A percentile compares a stretch with the other conserved stretches of the same genome.
Evolutionary conservation across 1,140 invertebrate genomes (phyloP).

Genomic region (Lysiphlebus fabarum): DNA sequence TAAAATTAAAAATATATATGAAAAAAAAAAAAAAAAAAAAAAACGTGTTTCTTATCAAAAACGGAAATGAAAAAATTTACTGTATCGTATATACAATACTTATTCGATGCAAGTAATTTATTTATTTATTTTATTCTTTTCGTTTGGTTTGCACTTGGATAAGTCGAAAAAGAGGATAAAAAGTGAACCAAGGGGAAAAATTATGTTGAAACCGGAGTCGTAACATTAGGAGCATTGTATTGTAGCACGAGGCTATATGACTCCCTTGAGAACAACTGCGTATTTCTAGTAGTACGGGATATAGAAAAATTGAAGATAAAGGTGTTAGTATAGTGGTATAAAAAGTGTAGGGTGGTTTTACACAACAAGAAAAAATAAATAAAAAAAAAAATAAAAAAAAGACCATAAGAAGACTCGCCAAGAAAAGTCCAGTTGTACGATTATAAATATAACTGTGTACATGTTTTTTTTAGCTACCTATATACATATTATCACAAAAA

Average conservation of each 20-base stretch:
- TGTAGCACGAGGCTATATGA: slow-evolving; percentile 47
- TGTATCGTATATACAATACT: too few relatives aligned
- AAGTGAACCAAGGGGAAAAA: slow-evolving; percentile 42
- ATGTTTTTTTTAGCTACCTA: slow-evolving; percentile 8
- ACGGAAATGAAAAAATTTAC: too few relatives aligned
- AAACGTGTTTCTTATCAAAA: too few relatives aligned
- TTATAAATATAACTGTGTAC: slow-evolving; percentile 1
- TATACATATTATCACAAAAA: slow-evolving; percentile 17
- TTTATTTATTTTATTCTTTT: too few relatives aligned
- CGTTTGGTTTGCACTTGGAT: too few relatives aligned
- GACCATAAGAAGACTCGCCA: not conserved
- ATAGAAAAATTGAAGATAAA: too few relatives aligned
- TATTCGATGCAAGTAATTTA: too few relatives aligned
- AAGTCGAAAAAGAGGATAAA: slow-evolving; percentile 11
- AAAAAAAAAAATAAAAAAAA: too few relatives aligned
- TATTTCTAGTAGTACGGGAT: slow-evolving; percentile 9
- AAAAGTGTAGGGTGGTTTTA: slow-evolving; percentile 22
- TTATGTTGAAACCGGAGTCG: slow-evolving; percentile 52
- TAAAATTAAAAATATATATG: too few relatives aligned
- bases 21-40: too few relatives aligned
- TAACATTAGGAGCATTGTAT: slow-evolving; percentile 57
- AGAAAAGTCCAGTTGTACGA: not conserved
- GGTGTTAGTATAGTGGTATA: not conserved
- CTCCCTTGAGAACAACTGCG: slow-evolving; percentile 38
- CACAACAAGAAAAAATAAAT: not conserved